Percentiles rank a stretch among this genome's conserved stretches.
Conservation (phyloP, 2,888 invertebrate species). For the Choristoneura rosaceana region DNA sequence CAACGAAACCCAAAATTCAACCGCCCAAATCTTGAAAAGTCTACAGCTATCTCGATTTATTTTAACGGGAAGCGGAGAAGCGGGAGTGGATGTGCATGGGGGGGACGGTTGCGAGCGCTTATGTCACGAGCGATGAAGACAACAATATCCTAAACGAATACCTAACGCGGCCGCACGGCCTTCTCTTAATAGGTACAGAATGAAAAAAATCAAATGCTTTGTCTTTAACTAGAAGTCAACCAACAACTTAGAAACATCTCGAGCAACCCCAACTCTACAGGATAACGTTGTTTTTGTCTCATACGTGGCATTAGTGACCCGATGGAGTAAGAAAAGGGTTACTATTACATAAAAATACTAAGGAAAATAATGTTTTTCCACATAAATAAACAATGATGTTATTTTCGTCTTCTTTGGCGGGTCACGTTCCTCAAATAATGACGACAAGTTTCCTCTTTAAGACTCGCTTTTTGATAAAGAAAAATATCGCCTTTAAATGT, state of each 20-base stretch:
- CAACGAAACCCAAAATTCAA: too few relatives aligned
- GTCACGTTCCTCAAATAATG: constrained; percentile 17
- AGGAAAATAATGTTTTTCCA: constrained; percentile 22
- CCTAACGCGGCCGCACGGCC: too few relatives aligned
- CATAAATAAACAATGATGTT: constrained; percentile 23
- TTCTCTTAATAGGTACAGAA: too few relatives aligned
- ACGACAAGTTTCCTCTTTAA: not conserved
- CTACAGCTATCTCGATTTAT: too few relatives aligned
- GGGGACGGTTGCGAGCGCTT: too few relatives aligned
- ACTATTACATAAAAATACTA: constrained; percentile 17
- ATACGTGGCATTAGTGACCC: constrained; percentile 32
- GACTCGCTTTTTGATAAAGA: not conserved
- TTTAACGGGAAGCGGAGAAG: too few relatives aligned
- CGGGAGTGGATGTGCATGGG: too few relatives aligned
- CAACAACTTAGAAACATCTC: not conserved
- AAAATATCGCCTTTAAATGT: constrained; percentile 8
- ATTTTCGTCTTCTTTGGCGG: constrained; percentile 14
- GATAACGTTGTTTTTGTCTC: constrained; percentile 26
- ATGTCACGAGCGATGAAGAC: too few relatives aligned
- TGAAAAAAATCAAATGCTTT: too few relatives aligned
- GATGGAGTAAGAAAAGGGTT: constrained; percentile 14
- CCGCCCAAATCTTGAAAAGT: too few relatives aligned
- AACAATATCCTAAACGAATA: too few relatives aligned
- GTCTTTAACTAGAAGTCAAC: too few relatives aligned
- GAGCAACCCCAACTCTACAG: constrained; percentile 6